Evolutionary conservation across 2,797 vertebrate genomes (phyloP).

Genomic region (Nothura maculosa): DNA sequence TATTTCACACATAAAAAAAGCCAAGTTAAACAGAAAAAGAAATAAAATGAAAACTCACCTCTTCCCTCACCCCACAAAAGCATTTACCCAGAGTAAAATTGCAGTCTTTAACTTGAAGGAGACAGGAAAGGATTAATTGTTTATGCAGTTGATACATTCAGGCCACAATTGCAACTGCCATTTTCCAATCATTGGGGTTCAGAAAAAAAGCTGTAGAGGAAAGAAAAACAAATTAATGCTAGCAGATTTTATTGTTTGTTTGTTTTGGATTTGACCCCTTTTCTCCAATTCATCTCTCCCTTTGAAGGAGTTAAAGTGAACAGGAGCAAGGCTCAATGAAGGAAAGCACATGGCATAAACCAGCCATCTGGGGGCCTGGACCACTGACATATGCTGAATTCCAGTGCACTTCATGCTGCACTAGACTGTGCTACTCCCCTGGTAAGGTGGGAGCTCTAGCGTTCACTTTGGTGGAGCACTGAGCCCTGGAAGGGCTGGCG

Average conservation of each 20-base stretch:
- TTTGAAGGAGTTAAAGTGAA: neutral
- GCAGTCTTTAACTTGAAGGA: neutral
- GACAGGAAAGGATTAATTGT: neutral
- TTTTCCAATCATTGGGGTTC: neutral
- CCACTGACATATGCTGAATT: neutral
- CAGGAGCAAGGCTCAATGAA: neutral
- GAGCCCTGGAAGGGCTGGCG: neutral
- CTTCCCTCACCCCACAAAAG: too few species aligned
- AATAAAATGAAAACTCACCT: neutral
- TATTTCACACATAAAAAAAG: neutral
- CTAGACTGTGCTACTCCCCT: fast-evolving
- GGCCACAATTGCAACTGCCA: neutral
- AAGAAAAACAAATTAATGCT: neutral
- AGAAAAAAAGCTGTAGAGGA: neutral
- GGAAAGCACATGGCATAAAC: neutral
- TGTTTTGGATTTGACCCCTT: neutral
- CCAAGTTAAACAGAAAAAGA: conserved; percentile 23
- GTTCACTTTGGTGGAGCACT: neutral
- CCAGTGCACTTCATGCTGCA: fast-evolving
- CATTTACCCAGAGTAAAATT: neutral
- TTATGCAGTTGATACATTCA: neutral
- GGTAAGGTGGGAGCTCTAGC: neutral
- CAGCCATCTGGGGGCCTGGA: neutral
- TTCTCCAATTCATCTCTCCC: neutral
- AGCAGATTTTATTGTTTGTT: neutral